A percentile compares a stretch with the other conserved stretches of the same genome.
Conservation (phyloP, 2,113 vertebrate genomes). For the Origma solitaria region DNA sequence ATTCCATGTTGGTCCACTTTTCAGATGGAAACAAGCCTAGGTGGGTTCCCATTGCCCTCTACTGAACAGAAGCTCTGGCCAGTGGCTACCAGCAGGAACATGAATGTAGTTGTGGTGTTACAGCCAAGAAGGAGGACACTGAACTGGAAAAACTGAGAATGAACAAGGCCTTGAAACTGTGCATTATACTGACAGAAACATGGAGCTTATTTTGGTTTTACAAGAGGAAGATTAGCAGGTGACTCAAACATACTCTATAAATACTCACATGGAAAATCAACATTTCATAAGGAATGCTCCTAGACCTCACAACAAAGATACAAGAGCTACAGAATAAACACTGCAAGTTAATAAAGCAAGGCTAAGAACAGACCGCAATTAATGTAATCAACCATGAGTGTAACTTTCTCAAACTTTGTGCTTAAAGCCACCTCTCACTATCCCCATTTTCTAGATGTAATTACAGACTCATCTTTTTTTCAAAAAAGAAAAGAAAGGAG, state of each 20-base stretch:
- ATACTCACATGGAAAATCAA: conserved; percentile 16
- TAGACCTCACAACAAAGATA: background rate
- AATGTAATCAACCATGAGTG: background rate
- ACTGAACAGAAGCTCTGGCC: background rate
- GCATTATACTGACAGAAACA: background rate
- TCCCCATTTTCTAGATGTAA: background rate
- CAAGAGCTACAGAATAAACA: background rate
- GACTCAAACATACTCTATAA: background rate
- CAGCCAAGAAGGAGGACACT: background rate
- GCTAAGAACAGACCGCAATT: background rate
- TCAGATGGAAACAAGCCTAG: background rate
- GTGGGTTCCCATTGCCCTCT: background rate
- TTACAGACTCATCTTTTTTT: background rate
- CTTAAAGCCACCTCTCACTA: background rate
- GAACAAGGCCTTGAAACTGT: background rate
- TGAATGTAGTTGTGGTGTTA: background rate
- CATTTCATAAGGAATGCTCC: background rate
- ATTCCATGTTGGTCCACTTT: background rate
- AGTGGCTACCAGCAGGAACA: background rate
- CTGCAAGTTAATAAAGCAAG: background rate
- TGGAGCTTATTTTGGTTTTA: background rate
- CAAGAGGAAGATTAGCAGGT: conserved; percentile 17
- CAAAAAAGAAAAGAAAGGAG: background rate
- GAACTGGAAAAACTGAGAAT: background rate
- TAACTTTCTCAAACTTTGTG: background rate